Evolutionary conservation across 2,888 invertebrate species (phyloP).

Genomic region (Atethmia centrago): DNA sequence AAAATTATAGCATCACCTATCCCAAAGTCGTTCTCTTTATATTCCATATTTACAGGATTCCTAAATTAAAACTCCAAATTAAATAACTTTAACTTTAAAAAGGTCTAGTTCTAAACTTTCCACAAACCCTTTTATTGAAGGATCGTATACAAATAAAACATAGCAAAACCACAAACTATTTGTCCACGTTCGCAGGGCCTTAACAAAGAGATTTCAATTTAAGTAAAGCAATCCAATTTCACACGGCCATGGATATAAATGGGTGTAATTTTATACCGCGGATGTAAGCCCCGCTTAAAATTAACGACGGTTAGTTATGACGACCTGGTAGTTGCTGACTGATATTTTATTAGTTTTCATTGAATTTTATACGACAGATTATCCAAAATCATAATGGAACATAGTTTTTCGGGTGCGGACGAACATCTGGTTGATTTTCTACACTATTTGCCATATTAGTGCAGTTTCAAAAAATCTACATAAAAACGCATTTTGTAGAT

Average conservation of each 20-base stretch:
- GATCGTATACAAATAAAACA: conserved; percentile 23
- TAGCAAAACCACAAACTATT: conserved; percentile 46
- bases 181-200: conserved; percentile 44
- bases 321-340: conserved; percentile 54
- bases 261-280: conserved; percentile 73
- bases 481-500: too few relatives aligned
- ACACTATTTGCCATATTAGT: too few relatives aligned
- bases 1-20: neutral
- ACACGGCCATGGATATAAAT: conserved; percentile 80
- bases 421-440: too few relatives aligned
- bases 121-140: conserved; percentile 23
- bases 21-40: neutral
- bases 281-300: conserved; percentile 66
- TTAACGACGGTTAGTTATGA: conserved; percentile 69
- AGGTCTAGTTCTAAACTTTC: conserved; percentile 6
- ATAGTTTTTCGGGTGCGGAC: too few relatives aligned
- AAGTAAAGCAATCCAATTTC: conserved; percentile 82
- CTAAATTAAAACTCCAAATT: neutral
- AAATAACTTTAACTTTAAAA: conserved; percentile 3
- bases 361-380: conserved; percentile 1
- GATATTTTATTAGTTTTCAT: conserved; percentile 50
- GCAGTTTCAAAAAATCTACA: too few relatives aligned
- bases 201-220: conserved; percentile 79
- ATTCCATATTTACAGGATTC: neutral
- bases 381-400: neutral